phyloP scores from a whole-genome alignment of 1,140 invertebrate species.

The Sesamia nonagrioides region DNA sequence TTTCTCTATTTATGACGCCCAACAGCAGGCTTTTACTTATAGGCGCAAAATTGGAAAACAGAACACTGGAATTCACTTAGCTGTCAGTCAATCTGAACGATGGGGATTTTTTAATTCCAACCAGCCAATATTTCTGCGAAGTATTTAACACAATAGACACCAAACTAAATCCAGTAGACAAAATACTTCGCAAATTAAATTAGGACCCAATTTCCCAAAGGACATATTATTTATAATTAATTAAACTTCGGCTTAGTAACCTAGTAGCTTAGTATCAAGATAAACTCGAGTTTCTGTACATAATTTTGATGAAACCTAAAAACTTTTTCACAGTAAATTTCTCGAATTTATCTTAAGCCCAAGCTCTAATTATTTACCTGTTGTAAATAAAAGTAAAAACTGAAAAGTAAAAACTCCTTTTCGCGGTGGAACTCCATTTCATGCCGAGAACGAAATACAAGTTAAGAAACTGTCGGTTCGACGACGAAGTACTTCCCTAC shows the following conservation, averaged over 20 bases:
- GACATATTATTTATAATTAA: constrained; percentile 2
- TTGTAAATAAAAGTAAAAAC: constrained; percentile 18
- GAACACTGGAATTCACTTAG: constrained; percentile 25
- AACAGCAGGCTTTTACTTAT: neutral
- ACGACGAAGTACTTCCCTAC: neutral
- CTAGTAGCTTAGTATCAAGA: too few relatives aligned
- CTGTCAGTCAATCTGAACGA: neutral
- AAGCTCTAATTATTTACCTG: neutral
- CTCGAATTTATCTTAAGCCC: constrained; percentile 1
- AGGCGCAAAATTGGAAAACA: neutral
- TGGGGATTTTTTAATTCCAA: neutral
- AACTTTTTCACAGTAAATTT: neutral
- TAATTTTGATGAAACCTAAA: neutral
- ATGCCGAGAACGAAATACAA: neutral
- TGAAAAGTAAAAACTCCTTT: constrained; percentile 3
- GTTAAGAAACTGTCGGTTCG: neutral
- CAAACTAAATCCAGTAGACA: neutral
- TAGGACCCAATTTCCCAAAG: neutral
- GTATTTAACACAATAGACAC: neutral
- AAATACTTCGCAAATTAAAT: constrained; percentile 11
- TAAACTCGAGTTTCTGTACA: neutral
- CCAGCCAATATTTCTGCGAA: neutral
- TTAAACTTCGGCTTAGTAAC: neutral
- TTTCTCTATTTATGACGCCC: neutral
- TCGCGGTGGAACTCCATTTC: constrained; percentile 4